Base-by-base conservation (phyloP, 1,140 invertebrate species). In the Oryzaephilus surinamensis region DNA sequence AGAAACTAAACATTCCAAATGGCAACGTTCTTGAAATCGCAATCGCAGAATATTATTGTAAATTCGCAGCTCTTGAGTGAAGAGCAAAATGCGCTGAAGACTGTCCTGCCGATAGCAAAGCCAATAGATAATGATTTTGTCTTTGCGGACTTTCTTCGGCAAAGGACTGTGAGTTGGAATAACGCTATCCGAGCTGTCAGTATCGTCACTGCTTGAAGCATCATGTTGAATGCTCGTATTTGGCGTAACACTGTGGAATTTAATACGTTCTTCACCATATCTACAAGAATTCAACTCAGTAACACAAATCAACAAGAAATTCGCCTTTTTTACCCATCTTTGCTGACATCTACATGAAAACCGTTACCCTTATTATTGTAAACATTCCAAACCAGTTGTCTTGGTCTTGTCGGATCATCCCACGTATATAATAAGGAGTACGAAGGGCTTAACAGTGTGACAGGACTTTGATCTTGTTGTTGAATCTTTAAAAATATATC, bases 381-480 rank as follows among this genome's bases (percentile, higher is more conserved):
- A 8, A 86, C 73, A 55, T 87, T 89, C 84, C 86, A 89, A 28
- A 84, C 66, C 0, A 90, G 65, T 35, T 72, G 68, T 37, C 84
- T 66, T 15, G 77, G 71, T 39, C 78, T 74, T 3, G 73, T 73
- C 0, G 84, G 84, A 63, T 90, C 83, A 55, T 90, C 86, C 86
- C 86, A 90, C 0, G 85, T 89, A 56, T 88, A 88, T 5, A 88
- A 54, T 39, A 87, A 62, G 24, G 79, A 78, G 54, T 88, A 81
- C 51, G 79, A 75, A 0, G 84, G 82, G 59, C 77, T 84, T 13
- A 90, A 58, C 10, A 89, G 58, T 0, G 79, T 81, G 11, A 85
- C 81, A 57, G 77, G 73, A 16, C 77, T 76, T 3, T 76, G 71
- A 41, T 76, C 72, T 50, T 73, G 71, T 64, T 90, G 81, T 53